phyloP scores from a whole-genome alignment of 1,140 invertebrate genomes.

The Brachystomella parvula region DNA sequence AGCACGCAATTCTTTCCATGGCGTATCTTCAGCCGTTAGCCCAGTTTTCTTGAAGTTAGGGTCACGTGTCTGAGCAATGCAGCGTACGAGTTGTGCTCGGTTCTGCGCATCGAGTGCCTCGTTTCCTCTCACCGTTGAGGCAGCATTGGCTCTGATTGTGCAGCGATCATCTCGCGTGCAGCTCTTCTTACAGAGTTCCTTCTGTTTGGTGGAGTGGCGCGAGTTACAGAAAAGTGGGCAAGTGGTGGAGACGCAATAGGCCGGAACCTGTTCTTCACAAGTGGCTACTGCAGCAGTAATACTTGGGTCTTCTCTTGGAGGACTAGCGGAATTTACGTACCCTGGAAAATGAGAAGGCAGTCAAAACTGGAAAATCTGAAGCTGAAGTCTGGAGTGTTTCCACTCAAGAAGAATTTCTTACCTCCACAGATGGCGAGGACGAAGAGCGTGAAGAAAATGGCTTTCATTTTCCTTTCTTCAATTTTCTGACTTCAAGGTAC shows the following conservation, averaged over 20 bases:
- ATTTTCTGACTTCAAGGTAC: too few relatives aligned
- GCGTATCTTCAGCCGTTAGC: background rate
- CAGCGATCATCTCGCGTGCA: background rate
- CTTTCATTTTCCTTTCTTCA: too few relatives aligned
- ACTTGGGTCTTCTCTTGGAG: background rate
- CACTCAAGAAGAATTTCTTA: too few relatives aligned
- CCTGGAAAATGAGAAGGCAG: background rate
- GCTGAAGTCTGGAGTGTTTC: too few relatives aligned
- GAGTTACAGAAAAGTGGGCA: background rate
- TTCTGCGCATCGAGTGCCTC: constrained; percentile 2
- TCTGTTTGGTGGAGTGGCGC: background rate
- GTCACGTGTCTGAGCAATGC: background rate
- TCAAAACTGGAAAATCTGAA: too few relatives aligned
- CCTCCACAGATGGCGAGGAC: too few relatives aligned
- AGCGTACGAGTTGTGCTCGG: background rate
- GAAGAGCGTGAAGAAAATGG: too few relatives aligned
- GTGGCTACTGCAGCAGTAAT: background rate
- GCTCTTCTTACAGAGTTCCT: background rate
- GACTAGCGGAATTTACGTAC: background rate
- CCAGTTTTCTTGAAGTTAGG: constrained; percentile 4
- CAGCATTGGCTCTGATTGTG: background rate
- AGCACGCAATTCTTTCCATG: background rate
- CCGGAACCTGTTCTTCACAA: background rate
- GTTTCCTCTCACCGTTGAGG: background rate
- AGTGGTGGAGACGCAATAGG: background rate